phyloP scores from a whole-genome alignment of 2,113 vertebrate species.

The Myocastor coypus region DNA sequence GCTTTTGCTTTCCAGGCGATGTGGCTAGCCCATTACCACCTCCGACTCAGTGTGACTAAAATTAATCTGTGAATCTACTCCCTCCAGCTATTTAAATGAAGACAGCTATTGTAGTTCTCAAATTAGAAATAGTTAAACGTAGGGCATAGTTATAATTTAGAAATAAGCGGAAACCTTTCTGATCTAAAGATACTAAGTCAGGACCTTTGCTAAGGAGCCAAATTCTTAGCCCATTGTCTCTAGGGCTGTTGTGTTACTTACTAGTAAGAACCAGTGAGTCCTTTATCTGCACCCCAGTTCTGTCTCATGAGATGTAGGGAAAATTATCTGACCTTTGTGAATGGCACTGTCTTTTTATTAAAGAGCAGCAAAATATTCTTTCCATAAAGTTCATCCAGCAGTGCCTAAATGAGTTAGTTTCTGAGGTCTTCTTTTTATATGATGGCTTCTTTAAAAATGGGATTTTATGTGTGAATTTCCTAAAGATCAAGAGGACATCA shows the following conservation, averaged over 20 bases:
- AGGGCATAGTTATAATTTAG: background rate
- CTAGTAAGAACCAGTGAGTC: background rate
- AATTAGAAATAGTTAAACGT: background rate
- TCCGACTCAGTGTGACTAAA: background rate
- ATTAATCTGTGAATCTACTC: background rate
- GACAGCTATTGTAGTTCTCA: conserved; percentile 19
- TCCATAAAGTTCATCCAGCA: background rate
- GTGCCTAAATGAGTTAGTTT: background rate
- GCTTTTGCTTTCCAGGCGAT: background rate
- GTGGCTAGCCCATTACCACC: background rate
- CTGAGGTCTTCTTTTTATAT: background rate
- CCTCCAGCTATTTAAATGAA: conserved; percentile 73
- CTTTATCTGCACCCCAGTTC: background rate
- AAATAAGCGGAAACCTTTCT: conserved; percentile 49
- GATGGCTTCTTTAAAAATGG: background rate
- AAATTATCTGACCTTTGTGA: background rate
- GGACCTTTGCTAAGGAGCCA: background rate
- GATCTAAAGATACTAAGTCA: conserved; percentile 1
- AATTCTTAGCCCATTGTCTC: background rate
- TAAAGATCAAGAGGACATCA: background rate
- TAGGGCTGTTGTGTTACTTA: background rate
- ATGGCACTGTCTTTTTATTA: background rate
- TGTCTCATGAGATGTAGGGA: background rate
- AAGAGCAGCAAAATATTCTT: background rate
- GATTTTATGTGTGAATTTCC: background rate